Evolutionary conservation across 2,888 invertebrate species (phyloP).

Genomic region (Alviniconcha strummeri): DNA sequence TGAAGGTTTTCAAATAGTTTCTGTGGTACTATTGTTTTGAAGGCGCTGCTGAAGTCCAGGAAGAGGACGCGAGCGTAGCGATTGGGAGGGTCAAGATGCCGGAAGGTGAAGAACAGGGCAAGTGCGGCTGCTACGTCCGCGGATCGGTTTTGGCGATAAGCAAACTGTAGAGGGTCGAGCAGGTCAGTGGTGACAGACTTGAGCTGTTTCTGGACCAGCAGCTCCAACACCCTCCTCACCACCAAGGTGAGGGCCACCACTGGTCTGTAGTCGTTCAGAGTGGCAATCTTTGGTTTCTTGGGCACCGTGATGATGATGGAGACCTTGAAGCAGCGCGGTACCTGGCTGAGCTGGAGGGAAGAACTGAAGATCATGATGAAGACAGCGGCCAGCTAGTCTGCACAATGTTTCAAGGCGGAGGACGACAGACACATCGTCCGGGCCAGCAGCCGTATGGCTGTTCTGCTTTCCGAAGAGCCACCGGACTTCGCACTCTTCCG

Average conservation of each 20-base stretch:
- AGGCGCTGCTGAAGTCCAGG: neutral
- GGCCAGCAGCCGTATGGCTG: neutral
- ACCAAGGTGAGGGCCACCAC: neutral
- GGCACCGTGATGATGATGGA: neutral
- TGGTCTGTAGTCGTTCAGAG: neutral
- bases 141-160: neutral
- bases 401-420: neutral
- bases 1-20: neutral
- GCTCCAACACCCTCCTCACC: neutral
- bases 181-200: neutral
- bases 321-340: neutral
- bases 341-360: neutral
- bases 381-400: neutral
- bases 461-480: neutral
- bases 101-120: neutral
- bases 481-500: neutral
- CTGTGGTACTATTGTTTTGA: neutral
- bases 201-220: neutral
- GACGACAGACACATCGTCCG: neutral
- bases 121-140: neutral
- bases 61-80: neutral
- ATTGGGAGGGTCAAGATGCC: neutral
- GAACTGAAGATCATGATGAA: too few relatives aligned
- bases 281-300: neutral
- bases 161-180: neutral